A percentile compares a stretch with the other conserved stretches of the same genome.
Evolutionary conservation across 2,797 vertebrate genomes (phyloP).

Genomic region (Decapterus maruadsi): DNA sequence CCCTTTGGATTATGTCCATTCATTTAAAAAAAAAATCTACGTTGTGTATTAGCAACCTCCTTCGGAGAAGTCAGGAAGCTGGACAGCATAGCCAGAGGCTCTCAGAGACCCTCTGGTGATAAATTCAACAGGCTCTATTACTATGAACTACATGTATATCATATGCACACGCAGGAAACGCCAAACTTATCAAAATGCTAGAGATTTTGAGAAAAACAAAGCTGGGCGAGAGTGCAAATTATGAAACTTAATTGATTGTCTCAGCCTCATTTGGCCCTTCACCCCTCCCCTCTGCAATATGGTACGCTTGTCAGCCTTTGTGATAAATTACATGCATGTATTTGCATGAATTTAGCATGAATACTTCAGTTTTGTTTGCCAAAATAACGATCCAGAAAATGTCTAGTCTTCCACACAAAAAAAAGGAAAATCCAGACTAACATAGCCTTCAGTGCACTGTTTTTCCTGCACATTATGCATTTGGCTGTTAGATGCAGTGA

Average conservation of each 20-base stretch:
- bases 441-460: slow-evolving; percentile 63
- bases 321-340: slow-evolving; percentile 97
- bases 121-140: slow-evolving; percentile 88
- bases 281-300: slow-evolving; percentile 93
- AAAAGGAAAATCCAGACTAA: slow-evolving; percentile 62
- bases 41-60: slow-evolving; percentile 88
- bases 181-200: slow-evolving; percentile 23
- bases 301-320: slow-evolving; percentile 95
- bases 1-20: slow-evolving; percentile 83
- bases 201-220: slow-evolving; percentile 68
- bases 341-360: slow-evolving; percentile 99
- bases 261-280: slow-evolving; percentile 91
- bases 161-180: slow-evolving; percentile 79
- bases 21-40: too few relatives aligned
- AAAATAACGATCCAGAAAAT: slow-evolving; percentile 88
- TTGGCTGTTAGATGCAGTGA: slow-evolving; percentile 31
- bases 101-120: slow-evolving; percentile 87
- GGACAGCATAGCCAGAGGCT: slow-evolving; percentile 90
- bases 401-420: slow-evolving; percentile 77
- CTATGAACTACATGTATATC: slow-evolving; percentile 82
- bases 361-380: slow-evolving; percentile 92
- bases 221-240: slow-evolving; percentile 87
- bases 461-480: slow-evolving; percentile 34
- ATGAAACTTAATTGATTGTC: slow-evolving; percentile 95
- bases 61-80: slow-evolving; percentile 84